These are phyloP conservation scores for Tenrec ecaudatus DNA, from an alignment of 2,113 vertebrate species.

Conservation along the genomic window DNA sequence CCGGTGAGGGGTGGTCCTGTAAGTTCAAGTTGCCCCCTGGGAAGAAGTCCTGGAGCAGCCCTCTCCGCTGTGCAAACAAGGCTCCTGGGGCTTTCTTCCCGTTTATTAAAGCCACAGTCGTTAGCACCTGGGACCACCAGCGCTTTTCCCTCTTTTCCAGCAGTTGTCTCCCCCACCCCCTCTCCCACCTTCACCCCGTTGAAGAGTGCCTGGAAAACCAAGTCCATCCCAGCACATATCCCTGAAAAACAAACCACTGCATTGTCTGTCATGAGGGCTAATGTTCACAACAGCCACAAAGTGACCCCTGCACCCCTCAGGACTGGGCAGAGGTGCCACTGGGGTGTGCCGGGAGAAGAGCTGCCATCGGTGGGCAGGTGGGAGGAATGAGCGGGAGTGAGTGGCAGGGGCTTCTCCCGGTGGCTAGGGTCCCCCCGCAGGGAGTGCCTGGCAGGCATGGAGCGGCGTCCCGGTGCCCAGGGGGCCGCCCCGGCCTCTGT, in stretches of 20 bases:
- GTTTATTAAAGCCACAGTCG: background rate
- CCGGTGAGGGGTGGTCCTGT: background rate
- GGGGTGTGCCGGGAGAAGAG: background rate
- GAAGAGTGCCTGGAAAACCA: background rate
- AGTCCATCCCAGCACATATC: conserved; percentile 23
- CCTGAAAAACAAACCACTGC: conserved; percentile 20
- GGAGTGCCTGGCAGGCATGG: conserved; percentile 21
- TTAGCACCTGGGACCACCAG: background rate
- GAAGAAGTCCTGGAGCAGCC: background rate
- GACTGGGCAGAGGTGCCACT: background rate
- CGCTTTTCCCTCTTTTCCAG: background rate
- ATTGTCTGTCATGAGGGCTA: background rate
- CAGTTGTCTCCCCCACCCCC: background rate
- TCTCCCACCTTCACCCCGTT: background rate
- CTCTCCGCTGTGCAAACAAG: background rate
- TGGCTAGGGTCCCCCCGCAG: background rate
- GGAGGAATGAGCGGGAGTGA: background rate
- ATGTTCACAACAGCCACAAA: background rate
- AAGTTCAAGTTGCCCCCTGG: background rate
- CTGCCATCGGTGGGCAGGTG: background rate
- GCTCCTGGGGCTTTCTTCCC: background rate
- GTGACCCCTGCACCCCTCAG: background rate
- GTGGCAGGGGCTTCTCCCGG: background rate
- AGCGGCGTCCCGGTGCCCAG: too few species aligned
- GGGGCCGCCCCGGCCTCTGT: too few species aligned